phyloP scores from a whole-genome alignment of 2,113 vertebrate genomes.

The Eclectus roratus region DNA sequence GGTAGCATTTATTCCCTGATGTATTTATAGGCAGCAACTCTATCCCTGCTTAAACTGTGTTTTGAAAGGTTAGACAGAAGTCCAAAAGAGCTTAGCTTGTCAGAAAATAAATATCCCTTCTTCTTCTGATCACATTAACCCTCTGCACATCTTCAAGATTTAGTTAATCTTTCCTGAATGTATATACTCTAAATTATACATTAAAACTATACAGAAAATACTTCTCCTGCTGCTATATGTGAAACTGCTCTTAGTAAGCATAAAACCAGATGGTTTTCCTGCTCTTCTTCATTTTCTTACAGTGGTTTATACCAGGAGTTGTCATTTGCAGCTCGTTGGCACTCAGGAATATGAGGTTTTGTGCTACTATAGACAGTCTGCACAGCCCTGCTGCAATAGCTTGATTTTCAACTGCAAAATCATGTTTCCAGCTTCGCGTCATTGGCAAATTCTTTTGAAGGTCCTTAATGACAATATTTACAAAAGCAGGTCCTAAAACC shows the following conservation, averaged over 20 bases:
- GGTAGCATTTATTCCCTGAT: neutral
- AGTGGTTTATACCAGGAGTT: neutral
- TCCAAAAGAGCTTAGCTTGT: neutral
- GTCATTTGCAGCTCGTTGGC: neutral
- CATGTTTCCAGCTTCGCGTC: neutral
- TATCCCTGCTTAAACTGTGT: neutral
- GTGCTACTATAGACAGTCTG: neutral
- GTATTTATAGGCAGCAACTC: conserved; percentile 20
- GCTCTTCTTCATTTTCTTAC: neutral
- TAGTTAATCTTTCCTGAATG: neutral
- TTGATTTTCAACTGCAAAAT: neutral
- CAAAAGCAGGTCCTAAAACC: neutral
- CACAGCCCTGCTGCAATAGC: neutral
- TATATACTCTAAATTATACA: neutral
- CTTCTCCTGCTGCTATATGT: neutral
- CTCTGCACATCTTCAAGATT: neutral
- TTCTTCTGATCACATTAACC: neutral
- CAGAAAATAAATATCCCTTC: neutral
- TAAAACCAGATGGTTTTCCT: neutral
- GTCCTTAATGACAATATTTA: neutral
- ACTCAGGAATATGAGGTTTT: neutral
- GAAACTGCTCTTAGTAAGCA: neutral
- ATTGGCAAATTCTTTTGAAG: fast-evolving
- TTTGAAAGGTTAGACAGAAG: conserved; percentile 8
- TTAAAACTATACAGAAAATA: neutral